A percentile compares a stretch with the other conserved stretches of the same genome.
These are phyloP conservation scores for Pseudomyrmex pallidus DNA, from an alignment of 1,140 invertebrate species.

Conservation along the genomic window DNA sequence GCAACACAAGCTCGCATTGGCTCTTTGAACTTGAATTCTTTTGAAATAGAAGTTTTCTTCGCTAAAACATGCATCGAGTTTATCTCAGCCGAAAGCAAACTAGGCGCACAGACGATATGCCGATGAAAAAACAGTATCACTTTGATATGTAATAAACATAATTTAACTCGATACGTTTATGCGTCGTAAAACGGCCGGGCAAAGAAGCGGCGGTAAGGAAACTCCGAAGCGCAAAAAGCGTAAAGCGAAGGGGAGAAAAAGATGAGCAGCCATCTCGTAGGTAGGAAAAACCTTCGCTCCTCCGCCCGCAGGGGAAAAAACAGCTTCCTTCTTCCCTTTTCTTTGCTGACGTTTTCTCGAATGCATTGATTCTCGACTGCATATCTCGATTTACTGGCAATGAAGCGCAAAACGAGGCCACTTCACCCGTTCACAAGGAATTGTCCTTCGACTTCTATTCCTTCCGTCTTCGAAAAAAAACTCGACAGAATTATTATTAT, in stretches of 20 bases:
- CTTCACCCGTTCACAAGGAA: background rate
- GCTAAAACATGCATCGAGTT: background rate
- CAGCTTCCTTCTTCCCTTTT: constrained; percentile 10
- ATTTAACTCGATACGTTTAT: constrained; percentile 17
- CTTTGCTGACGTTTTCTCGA: constrained; percentile 24
- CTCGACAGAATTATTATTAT: constrained; percentile 16
- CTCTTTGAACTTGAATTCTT: no score
- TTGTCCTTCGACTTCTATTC: background rate
- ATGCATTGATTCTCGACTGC: constrained; percentile 34
- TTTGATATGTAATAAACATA: constrained; percentile 5
- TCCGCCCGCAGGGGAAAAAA: background rate
- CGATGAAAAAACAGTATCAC: background rate
- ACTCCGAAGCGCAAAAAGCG: background rate
- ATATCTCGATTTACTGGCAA: constrained; percentile 42
- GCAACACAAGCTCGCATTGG: no score
- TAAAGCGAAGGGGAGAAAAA: constrained; percentile 9
- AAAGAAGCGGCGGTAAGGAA: background rate
- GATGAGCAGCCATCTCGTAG: constrained; percentile 26
- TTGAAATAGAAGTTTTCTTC: background rate
- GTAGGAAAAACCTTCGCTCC: constrained; percentile 23
- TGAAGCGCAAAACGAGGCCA: constrained; percentile 30
- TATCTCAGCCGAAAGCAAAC: background rate
- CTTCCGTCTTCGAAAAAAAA: constrained; percentile 11
- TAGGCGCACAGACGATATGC: background rate
- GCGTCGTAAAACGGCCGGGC: background rate